Base-by-base conservation (phyloP, 2,888 invertebrate genomes). In the Polyommatus iphigenia region DNA sequence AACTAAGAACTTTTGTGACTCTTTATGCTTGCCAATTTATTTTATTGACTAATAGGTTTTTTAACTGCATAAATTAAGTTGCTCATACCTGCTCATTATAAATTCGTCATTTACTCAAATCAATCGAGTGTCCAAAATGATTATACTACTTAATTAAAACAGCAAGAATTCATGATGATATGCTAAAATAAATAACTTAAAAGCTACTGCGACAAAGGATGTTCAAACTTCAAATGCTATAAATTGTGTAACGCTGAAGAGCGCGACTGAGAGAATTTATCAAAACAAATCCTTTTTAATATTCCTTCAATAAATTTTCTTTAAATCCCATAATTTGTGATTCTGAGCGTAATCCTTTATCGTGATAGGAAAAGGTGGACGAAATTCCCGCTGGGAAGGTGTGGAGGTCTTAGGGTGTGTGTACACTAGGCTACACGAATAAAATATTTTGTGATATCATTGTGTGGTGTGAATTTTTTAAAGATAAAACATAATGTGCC, bases 321-420 rank as follows among this genome's bases (percentile, higher is more conserved):
- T 67, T 46, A 46, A 50, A 73, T 73, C 73, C 73, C 46, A 20
- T 46, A 73, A 73, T 73, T 73, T 73, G 50, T 24, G 41, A 73
- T 46, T 24, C 73, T 13, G 24, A n/a, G 18, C 72, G 67, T 67
- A 67, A 67, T 73, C 73, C 41, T 73, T 73, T 41, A 50, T 73
- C 73, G 73, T 50, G 50, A 41, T 73, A 46, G 73, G 54, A 54
- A 73, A 73, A 73, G 50, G 73, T 73, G 50, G 20, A 50, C 46
- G 73, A 73, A 50, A 73, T 46, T 73, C 41, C 46, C 20, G 18
- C 20, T 73, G 46, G 73, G 15, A 20, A 67, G 32, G 67, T 67
- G 67, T 67, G 67, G 15, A 15, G 29, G 62, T 24, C 15, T 67
- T 29, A 32, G 29, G 67, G 6, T 67, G 29, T 32, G 18, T 67